Conservation (phyloP, 2,113 vertebrate genomes). For the Cynocephalus volans region DNA sequence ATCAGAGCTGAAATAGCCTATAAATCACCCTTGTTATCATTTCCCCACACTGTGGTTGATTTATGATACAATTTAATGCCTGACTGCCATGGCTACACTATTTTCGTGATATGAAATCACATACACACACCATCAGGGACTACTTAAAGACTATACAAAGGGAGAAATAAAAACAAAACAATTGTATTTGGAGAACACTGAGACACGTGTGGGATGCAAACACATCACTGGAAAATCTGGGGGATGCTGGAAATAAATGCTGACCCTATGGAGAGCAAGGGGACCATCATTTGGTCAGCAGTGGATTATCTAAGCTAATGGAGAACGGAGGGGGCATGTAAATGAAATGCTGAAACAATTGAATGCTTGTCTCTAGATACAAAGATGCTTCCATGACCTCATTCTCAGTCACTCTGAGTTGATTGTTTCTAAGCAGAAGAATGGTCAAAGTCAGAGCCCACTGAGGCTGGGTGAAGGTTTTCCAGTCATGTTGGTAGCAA, state of each 20-base stretch:
- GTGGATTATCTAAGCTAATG: not conserved
- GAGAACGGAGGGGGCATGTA: not conserved
- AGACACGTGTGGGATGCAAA: slow-evolving; percentile 2
- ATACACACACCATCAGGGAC: slow-evolving; percentile 68
- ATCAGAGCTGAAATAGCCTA: slow-evolving; percentile 77
- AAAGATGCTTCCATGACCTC: not conserved
- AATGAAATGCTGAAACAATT: not conserved
- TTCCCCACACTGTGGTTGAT: slow-evolving; percentile 77
- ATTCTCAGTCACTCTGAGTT: not conserved
- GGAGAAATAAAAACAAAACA: slow-evolving; percentile 68
- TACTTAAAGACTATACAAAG: slow-evolving; percentile 66
- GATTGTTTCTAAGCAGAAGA: not conserved
- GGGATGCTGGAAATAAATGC: not conserved
- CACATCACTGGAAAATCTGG: slow-evolving; percentile 37
- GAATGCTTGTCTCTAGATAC: not conserved
- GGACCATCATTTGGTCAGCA: not conserved
- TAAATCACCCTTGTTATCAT: slow-evolving; percentile 81
- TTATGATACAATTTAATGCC: slow-evolving; percentile 70
- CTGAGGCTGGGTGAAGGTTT: not conserved
- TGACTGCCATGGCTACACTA: slow-evolving; percentile 49
- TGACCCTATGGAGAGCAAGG: not conserved
- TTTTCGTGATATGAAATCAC: slow-evolving; percentile 75
- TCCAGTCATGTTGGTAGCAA: not conserved
- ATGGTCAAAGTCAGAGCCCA: not conserved
- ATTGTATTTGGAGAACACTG: slow-evolving; percentile 6